Evolutionary conservation across 1,140 invertebrate species (phyloP), one percentile per base, ranked within the genome.

Genomic region (Hyphantria cunea): DNA sequence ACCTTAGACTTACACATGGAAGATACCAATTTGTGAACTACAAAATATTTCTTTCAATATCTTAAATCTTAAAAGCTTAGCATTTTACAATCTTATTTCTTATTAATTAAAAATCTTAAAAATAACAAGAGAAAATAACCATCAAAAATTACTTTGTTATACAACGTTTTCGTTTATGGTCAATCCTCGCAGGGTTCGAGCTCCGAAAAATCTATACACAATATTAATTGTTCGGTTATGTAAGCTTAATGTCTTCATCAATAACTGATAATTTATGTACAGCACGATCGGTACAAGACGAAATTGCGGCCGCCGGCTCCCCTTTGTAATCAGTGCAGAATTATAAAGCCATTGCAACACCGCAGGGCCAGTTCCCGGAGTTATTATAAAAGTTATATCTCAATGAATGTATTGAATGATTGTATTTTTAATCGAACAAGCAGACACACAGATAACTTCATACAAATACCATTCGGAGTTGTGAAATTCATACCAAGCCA

Each of bases 181-280:
- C 37, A 17, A 50, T 42, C 32, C 48, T 10, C 8, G 10, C 48
- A 55, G 49, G n/a, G 12, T 13, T 14, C 42, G 15, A 25, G 15
- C 14, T 33, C 62, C 54, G 48, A 76, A 70, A 78, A 74, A 64
- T 56, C 63, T 66, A 69, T 73, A 68, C 68, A 61, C 51, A 67
- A 73, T 81, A 82, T 83, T 86, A 82, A 66, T 77, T 77, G 64
- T 76, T 68, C 66, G 53, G 34, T 69, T 76, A 74, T 71, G 74
- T 72, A 77, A 77, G 75, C 72, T 80, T 86, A 84, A 90, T 86
- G 83, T 90, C 87, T 90, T 89, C 86, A 90, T 90, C 84, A 89
- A 90, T 90, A 90, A 87, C 87, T 86, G 83, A 88, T 89, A 87
- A 90, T 89, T 90, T 90, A 90, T 90, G 84, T 84, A 80, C 80